A percentile compares a stretch with the other conserved stretches of the same genome.
Conservation (phyloP, 2,113 vertebrate species). For the Empidonax alnorum region DNA sequence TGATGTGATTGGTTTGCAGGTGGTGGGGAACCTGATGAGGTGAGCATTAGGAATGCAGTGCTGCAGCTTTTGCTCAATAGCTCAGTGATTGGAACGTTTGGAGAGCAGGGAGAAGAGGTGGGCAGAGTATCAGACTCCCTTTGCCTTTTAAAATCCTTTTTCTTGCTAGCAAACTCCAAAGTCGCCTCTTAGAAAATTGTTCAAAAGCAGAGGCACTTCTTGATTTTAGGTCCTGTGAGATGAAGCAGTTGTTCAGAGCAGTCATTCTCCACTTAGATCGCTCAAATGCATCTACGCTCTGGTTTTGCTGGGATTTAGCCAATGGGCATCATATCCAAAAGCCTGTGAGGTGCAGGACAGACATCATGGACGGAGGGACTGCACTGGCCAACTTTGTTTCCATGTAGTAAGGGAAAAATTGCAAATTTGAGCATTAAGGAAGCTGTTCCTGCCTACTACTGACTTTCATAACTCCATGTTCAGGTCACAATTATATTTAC, state of each 20-base stretch:
- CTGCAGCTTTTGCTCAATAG: neutral
- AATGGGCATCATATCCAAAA: neutral
- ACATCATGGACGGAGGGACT: neutral
- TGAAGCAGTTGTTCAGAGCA: neutral
- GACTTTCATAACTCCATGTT: neutral
- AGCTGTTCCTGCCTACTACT: neutral
- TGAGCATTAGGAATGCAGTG: neutral
- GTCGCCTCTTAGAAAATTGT: neutral
- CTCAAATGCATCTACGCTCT: neutral
- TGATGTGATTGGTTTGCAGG: neutral
- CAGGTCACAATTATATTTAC: neutral
- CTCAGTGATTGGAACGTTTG: neutral
- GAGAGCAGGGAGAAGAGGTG: neutral
- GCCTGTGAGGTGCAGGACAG: neutral
- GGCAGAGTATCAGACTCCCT: neutral
- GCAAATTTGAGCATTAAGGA: neutral
- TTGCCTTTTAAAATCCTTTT: neutral
- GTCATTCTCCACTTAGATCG: neutral
- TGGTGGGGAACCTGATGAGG: neutral
- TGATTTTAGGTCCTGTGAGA: neutral
- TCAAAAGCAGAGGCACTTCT: neutral
- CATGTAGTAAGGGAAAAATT: slow-evolving; percentile 22
- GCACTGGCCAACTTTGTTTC: neutral
- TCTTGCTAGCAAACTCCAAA: neutral
- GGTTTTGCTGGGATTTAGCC: neutral